Evolutionary conservation across 2,797 vertebrate genomes (phyloP).

Genomic region (Erethizon dorsatum): DNA sequence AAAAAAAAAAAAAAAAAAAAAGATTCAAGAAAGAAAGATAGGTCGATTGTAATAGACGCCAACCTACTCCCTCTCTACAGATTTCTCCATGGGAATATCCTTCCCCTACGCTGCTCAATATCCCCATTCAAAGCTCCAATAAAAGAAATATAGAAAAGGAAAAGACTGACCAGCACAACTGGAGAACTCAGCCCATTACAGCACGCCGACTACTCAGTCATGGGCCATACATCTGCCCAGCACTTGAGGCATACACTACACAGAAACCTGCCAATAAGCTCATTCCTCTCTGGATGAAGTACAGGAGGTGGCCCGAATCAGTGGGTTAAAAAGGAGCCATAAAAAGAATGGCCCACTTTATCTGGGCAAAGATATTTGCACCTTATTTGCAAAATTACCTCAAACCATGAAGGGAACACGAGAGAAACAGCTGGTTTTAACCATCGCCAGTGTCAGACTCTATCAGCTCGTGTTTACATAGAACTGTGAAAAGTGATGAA

Average conservation of each 20-base stretch:
- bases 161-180: neutral
- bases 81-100: too few relatives aligned
- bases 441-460: neutral
- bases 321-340: neutral
- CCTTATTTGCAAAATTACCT: neutral
- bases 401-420: neutral
- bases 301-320: neutral
- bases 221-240: neutral
- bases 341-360: constrained; percentile 24
- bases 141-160: neutral
- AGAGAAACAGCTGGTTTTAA: neutral
- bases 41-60: neutral
- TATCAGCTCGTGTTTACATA: neutral
- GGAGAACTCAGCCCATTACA: neutral
- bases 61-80: neutral
- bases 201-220: neutral
- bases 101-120: neutral
- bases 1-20: neutral
- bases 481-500: neutral
- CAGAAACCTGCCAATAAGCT: neutral
- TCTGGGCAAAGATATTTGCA: neutral
- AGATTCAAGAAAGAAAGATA: neutral
- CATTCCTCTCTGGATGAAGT: neutral
- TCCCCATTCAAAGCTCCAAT: neutral
- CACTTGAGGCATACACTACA: rapidly evolving